These are phyloP conservation scores for Eurosta solidaginis DNA, from an alignment of 1,140 invertebrate genomes.

Conservation along the genomic window DNA sequence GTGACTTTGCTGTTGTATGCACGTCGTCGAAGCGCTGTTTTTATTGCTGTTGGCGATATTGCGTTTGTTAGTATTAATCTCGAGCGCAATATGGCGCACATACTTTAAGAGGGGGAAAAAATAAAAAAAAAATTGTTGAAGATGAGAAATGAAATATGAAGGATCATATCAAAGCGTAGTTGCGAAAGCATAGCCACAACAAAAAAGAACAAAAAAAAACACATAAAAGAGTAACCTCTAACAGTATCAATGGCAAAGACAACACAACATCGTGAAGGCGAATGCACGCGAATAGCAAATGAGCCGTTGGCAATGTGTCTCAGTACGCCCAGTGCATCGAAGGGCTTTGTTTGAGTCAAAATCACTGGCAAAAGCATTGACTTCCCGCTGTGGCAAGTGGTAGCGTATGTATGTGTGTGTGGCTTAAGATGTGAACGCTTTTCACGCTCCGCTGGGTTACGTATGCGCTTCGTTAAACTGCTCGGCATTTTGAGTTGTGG, in stretches of 20 bases:
- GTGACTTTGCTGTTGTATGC: neutral
- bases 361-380: neutral
- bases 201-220: neutral
- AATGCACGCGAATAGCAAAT: constrained; percentile 1
- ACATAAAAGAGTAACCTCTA: neutral
- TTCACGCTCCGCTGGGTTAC: neutral
- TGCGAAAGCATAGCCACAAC: neutral
- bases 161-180: neutral
- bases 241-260: neutral
- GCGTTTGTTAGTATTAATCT: neutral
- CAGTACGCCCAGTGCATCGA: neutral
- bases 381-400: neutral
- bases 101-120: neutral
- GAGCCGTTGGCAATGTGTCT: neutral
- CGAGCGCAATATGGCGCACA: neutral
- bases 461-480: constrained; percentile 20
- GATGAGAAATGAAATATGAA: constrained; percentile 23
- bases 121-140: neutral
- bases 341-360: neutral
- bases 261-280: neutral
- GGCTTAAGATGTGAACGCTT: neutral
- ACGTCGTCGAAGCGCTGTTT: neutral
- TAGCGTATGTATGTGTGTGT: too few species aligned
- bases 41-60: neutral
- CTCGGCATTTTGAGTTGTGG: neutral